phyloP scores from a whole-genome alignment of 2,113 vertebrate species.

The Mobula hypostoma region DNA sequence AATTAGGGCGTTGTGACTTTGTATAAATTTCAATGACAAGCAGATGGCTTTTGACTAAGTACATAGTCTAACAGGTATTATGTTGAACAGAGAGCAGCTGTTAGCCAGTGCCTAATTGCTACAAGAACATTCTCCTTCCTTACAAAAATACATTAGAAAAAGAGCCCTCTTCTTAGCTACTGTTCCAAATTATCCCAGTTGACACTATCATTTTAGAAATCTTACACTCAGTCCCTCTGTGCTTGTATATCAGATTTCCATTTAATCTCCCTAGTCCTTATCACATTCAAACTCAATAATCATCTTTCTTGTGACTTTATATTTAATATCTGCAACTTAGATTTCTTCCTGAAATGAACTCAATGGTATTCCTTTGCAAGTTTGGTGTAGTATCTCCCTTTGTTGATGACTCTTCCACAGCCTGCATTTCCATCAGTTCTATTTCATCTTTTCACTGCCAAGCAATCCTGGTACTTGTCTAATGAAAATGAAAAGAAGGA shows the following conservation, averaged over 20 bases:
- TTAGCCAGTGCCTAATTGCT: background rate
- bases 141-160: background rate
- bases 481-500: background rate
- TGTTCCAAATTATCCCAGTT: background rate
- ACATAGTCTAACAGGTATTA: conserved; percentile 2
- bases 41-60: conserved; percentile 27
- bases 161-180: background rate
- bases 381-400: background rate
- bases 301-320: background rate
- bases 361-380: background rate
- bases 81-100: background rate
- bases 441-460: background rate
- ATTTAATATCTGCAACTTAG: background rate
- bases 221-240: background rate
- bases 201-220: background rate
- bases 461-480: background rate
- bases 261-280: background rate
- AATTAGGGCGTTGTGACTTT: background rate
- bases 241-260: background rate
- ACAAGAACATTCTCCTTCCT: background rate
- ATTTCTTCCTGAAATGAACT: background rate
- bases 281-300: background rate
- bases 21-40: conserved; percentile 15
- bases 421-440: background rate
- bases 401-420: background rate